Percentiles rank a stretch among this genome's conserved stretches.
Conservation (phyloP, 2,888 invertebrate genomes). For the Apocheima hispidaria region DNA sequence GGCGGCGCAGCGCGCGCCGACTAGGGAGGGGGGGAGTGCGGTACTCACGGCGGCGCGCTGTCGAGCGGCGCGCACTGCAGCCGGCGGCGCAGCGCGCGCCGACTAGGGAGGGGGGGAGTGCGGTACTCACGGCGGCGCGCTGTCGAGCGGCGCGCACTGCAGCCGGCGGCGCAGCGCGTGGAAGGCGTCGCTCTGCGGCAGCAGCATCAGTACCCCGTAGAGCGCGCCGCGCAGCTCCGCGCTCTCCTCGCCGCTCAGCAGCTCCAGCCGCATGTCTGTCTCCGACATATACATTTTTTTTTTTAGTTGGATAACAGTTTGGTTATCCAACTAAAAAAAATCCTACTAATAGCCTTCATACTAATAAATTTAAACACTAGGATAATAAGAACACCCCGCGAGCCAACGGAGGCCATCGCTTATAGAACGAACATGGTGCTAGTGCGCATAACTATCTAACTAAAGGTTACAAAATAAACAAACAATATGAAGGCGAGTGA, state of each 20-base stretch:
- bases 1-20: constrained; percentile 91
- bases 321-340: too few relatives aligned
- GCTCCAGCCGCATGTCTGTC: constrained; percentile 95
- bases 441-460: too few relatives aligned
- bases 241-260: constrained; percentile 90
- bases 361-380: too few relatives aligned
- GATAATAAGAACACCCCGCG: too few relatives aligned
- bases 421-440: too few relatives aligned
- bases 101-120: constrained; percentile 88
- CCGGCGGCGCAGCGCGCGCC: constrained; percentile 92
- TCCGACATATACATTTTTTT: constrained; percentile 23
- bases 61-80: constrained; percentile 88
- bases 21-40: constrained; percentile 99
- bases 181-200: constrained; percentile 99
- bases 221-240: constrained; percentile 94
- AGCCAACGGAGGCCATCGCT: too few relatives aligned
- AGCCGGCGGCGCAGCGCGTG: constrained; percentile 93
- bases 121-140: constrained; percentile 67
- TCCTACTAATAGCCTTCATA: too few relatives aligned
- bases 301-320: too few relatives aligned
- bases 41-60: constrained; percentile 96
- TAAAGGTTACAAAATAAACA: too few relatives aligned
- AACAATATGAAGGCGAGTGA: too few relatives aligned
- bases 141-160: constrained; percentile 75
- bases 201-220: constrained; percentile 97